Evolutionary conservation across 1,140 invertebrate species (phyloP).

Genomic region (Macrosteles quadrilineatus): DNA sequence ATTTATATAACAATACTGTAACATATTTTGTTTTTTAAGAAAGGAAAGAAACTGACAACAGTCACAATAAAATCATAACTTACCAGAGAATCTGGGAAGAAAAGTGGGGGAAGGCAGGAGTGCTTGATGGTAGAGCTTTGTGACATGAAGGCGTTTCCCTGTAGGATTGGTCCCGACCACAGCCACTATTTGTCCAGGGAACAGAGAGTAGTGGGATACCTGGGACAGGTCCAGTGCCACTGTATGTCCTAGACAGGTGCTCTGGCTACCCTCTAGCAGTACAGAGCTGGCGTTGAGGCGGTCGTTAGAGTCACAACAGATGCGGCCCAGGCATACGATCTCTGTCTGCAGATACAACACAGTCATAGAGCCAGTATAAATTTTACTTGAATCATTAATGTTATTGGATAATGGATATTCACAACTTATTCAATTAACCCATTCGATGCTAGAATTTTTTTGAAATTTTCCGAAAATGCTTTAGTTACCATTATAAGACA

Average conservation of each 20-base stretch:
- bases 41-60: no score
- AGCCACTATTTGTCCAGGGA: conserved; percentile 82
- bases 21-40: no score
- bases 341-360: conserved; percentile 46
- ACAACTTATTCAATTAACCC: no score
- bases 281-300: conserved; percentile 68
- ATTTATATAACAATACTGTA: no score
- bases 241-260: conserved; percentile 44
- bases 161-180: conserved; percentile 70
- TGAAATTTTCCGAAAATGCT: no score
- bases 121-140: conserved; percentile 62
- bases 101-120: conserved; percentile 44
- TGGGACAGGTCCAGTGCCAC: conserved; percentile 62
- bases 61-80: no score
- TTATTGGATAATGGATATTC: no score
- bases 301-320: conserved; percentile 72
- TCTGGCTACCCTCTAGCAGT: conserved; percentile 63
- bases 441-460: no score
- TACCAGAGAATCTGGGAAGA: conserved; percentile 23
- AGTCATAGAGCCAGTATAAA: no score
- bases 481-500: no score
- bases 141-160: conserved; percentile 66
- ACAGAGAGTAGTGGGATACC: conserved; percentile 71
- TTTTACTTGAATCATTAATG: no score
- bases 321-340: conserved; percentile 63